Evolutionary conservation across 30 jellyfish, hydroid and myxozoan genomes (phyloP), one percentile per base, ranked within the genome.

Genomic region (Chrysaora quinquecirrha): DNA sequence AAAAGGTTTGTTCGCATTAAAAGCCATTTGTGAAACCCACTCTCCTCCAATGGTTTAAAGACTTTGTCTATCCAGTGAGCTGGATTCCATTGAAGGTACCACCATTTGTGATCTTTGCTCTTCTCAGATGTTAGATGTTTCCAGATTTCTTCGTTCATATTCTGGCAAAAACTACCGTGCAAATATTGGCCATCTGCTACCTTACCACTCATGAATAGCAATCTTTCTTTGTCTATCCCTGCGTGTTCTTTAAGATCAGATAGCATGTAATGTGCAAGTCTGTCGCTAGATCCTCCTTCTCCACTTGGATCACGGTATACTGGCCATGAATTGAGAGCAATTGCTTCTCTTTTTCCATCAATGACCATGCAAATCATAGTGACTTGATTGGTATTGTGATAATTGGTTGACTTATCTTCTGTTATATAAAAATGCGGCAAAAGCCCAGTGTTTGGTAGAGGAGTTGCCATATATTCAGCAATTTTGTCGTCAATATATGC

Each of bases 1-100:
- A 23, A 70, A 27, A 31, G 11, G 6, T 12, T n/a, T 9, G 64
- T 70, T 32, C 82, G 10, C 12, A 24, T 3, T 31, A 70, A 18
- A 12, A 70, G 43, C 2, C 82, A 10, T 4, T 2, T 3, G 23
- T 27, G 76, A 14, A 30, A 70, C 16, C 14, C 31, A 2, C n/a
- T 32, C 76, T 38, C 49, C 6, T 43, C 29, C 4, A 18, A 70
- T 20, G 6, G 14, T 23, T 9, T 6, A 24, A 70, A 70, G 20
- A 70, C 30, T 34, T 70, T 70, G 30, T 70, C 82, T 6, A 70
- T 32, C 64, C 82, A 29, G 30, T 70, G 66, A 2, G 75, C 2
- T 2, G 66, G 82, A 32, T 70, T 76, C 82, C 64, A 70, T 23
- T 70, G 82, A 2, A 32, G 19, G 4, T 76, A 76, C 82, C 82